Evolutionary conservation across 2,797 vertebrate species (phyloP), one percentile per base, ranked within the genome.

Genomic region (Thripadectes ignobilis): DNA sequence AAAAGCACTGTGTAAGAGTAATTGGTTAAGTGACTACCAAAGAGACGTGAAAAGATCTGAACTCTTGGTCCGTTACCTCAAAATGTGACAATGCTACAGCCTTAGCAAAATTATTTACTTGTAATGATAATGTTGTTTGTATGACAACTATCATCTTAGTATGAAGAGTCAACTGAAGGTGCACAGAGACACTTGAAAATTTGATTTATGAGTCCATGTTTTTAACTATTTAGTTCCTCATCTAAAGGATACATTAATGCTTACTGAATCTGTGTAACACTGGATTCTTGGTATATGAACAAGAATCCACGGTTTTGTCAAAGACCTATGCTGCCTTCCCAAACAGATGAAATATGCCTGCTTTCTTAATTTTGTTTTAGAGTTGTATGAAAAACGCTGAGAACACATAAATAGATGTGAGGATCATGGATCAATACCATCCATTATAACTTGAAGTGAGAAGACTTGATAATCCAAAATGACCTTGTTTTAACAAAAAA

Each of bases 371-470:
- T 78, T 55, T 24, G 17, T 82, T 88, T 63, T 63, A 49, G 14
- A 45, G 12, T 36, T 55, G 17, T 48, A 46, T 87, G 30, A 76
- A 79, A 81, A 86, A 22, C 1, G 2, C 27, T 54, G 24, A n/a
- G 51, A 82, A 51, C 36, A 7, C 30, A 22, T 26, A 76, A 61
- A 41, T 27, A 82, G 66, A 51, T 49, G 8, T 3, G 10, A 54
- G 24, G 38, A 22, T 81, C 5, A 0, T n/a, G 55, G 45, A 45
- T 75, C 1, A 0, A 48, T 79, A 46, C 17, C 1, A 5, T 38
- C 38, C 7, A 3, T 52, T 71, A 18, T 27, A 41, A 51, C 68
- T 83, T 85, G 38, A 71, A 8, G 0, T 2, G 32, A 49, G 29
- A 76, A 69, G 29, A n/a, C 20, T 34, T 26, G 23, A 32, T 73